Conservation (phyloP, 2,888 invertebrate genomes). For the Eurytoma adleriae region DNA sequence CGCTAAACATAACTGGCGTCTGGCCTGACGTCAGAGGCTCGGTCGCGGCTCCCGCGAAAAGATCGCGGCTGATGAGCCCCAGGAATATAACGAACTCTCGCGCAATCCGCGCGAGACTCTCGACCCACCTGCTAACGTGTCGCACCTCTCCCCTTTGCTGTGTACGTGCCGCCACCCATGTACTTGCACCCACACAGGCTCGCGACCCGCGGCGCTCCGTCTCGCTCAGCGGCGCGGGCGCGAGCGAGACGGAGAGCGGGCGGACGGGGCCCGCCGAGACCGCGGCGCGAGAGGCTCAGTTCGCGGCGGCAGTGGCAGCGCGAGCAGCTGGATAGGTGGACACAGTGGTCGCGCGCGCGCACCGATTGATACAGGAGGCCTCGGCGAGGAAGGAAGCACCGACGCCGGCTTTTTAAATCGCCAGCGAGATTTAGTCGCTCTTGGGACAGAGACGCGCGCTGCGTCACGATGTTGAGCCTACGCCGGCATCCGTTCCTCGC, state of each 20-base stretch:
- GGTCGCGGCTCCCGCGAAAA: neutral
- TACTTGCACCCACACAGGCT: neutral
- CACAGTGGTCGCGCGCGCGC: neutral
- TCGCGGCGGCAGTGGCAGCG: neutral
- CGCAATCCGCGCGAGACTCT: neutral
- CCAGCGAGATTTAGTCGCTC: neutral
- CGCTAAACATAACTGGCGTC: neutral
- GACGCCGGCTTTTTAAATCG: too few relatives aligned
- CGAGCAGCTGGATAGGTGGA: constrained; percentile 2
- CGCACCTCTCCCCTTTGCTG: neutral
- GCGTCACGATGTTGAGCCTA: constrained; percentile 68
- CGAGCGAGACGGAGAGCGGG: neutral
- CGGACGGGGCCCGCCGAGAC: neutral
- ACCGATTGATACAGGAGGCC: too few relatives aligned
- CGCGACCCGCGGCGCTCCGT: neutral
- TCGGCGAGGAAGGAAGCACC: too few relatives aligned
- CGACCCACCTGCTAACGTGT: constrained; percentile 8
- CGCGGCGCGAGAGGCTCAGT: neutral
- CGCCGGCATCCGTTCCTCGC: constrained; percentile 70
- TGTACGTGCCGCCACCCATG: too few relatives aligned
- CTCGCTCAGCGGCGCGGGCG: neutral
- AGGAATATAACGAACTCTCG: neutral
- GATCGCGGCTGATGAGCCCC: neutral
- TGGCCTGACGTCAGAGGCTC: neutral
- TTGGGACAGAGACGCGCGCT: neutral